These are phyloP conservation scores for Tonatia bakeri DNA, from an alignment of 2,113 vertebrate genomes.

Conservation along the genomic window DNA sequence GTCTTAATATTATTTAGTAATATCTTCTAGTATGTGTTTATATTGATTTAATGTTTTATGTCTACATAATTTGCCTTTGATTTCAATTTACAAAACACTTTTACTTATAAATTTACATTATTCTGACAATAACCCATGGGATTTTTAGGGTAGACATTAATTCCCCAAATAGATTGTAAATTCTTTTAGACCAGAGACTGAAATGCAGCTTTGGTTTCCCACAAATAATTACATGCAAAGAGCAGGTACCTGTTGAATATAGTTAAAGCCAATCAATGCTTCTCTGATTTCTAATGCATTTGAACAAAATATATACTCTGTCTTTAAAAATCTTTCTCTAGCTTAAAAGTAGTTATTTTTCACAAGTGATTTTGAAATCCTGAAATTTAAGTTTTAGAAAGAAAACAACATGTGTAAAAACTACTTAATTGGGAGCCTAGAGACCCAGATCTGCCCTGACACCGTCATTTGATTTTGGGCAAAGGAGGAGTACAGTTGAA, in stretches of 20 bases:
- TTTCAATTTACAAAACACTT: not conserved
- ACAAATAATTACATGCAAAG: not conserved
- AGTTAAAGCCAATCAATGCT: not conserved
- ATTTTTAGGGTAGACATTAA: not conserved
- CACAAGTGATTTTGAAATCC: conserved; percentile 15
- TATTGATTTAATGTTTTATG: not conserved
- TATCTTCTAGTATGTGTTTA: not conserved
- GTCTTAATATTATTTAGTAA: not conserved
- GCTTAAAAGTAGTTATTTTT: not conserved
- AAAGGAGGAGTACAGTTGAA: not conserved
- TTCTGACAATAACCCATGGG: not conserved
- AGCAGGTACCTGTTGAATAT: not conserved
- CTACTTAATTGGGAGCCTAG: not conserved
- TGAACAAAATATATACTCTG: not conserved
- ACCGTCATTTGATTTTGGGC: not conserved
- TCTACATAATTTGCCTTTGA: not conserved
- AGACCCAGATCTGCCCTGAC: not conserved
- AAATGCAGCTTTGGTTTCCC: not conserved
- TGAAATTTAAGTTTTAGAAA: conserved; percentile 13
- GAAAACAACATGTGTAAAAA: not conserved
- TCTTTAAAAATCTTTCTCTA: conserved; percentile 2
- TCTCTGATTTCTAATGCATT: not conserved
- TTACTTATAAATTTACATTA: conserved; percentile 23
- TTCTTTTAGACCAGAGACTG: not conserved
- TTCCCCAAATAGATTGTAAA: not conserved